Evolutionary conservation across 2,113 vertebrate species (phyloP), one percentile per base, ranked within the genome.

Genomic region (Maccullochella peelii): DNA sequence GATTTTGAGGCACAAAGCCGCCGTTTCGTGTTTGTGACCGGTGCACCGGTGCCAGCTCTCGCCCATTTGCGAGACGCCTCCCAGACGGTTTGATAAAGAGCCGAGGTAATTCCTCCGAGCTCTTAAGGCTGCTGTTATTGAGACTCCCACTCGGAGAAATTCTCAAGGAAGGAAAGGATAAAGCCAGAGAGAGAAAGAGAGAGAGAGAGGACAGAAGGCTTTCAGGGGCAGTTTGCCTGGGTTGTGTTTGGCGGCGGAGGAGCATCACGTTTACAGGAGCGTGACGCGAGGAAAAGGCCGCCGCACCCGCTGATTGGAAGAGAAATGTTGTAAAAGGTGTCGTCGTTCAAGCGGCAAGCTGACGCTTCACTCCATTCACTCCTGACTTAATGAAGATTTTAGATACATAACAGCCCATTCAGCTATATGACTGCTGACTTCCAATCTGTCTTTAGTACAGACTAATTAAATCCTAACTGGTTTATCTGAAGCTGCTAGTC

Each of bases 241-340:
- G 5, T 49, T 44, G 68, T 30, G 63, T 67, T 68, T 70, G 76
- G 65, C 2, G 57, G 23, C 15, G 1, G 70, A 50, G 47, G 38
- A 79, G 69, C 50, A 38, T 82, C 76, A 55, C 52, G 25, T 65
- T 77, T 10, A 21, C 71, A 8, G 68, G 5, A 72, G 77, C 20
- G 66, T 78, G 82, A 83, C 49, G 25, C 78, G 71, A 69, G 44
- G 58, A 40, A 25, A 77, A 79, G 21, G 80, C 47, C 38, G 30
- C 62, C 27, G 12, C 62, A 1, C 40, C 23, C 27, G 9, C 76
- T 69, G 73, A 72, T 47, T 57, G 44, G 59, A 74, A 40, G 59
- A 44, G 42, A 38, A 54, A 54, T 3, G 30, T 42, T 68, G 30
- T 42, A 33, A 54, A 78, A 78, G 16, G 38, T 33, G 75, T 44